phyloP scores from a whole-genome alignment of 2,113 vertebrate species.

The Carollia perspicillata region DNA sequence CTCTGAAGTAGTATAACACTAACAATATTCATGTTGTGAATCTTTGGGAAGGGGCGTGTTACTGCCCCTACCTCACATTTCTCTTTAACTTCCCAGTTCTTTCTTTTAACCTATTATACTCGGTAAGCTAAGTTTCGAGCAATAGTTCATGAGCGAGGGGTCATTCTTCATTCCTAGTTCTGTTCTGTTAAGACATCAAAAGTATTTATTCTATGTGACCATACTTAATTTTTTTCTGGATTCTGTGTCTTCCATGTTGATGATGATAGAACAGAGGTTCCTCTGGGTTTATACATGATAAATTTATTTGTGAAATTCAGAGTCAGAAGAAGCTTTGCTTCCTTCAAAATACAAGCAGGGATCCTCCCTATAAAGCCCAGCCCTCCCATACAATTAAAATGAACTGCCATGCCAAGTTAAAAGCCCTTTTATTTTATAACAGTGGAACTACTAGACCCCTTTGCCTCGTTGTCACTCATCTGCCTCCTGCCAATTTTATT shows the following conservation, averaged over 20 bases:
- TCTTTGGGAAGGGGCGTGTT: not conserved
- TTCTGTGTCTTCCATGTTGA: not conserved
- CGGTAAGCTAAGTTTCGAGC: not conserved
- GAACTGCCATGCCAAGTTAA: not conserved
- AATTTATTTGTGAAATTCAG: not conserved
- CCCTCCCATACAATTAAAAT: not conserved
- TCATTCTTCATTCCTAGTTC: not conserved
- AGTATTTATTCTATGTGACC: not conserved
- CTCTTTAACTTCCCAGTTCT: not conserved
- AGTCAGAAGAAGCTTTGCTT: not conserved
- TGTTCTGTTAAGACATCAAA: not conserved
- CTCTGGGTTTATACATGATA: not conserved
- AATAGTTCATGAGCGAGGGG: not conserved
- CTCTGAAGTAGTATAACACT: not conserved
- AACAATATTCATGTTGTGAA: not conserved
- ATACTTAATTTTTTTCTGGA: not conserved
- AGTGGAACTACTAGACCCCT: not conserved
- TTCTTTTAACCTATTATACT: not conserved
- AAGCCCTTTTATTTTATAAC: not conserved
- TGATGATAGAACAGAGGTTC: not conserved
- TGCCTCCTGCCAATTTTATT: not conserved
- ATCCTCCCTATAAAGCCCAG: not conserved
- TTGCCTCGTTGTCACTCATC: not conserved
- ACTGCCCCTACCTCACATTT: not conserved
- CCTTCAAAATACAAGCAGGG: not conserved